Conservation (phyloP, 2,113 vertebrate species). For the Mugil cephalus region DNA sequence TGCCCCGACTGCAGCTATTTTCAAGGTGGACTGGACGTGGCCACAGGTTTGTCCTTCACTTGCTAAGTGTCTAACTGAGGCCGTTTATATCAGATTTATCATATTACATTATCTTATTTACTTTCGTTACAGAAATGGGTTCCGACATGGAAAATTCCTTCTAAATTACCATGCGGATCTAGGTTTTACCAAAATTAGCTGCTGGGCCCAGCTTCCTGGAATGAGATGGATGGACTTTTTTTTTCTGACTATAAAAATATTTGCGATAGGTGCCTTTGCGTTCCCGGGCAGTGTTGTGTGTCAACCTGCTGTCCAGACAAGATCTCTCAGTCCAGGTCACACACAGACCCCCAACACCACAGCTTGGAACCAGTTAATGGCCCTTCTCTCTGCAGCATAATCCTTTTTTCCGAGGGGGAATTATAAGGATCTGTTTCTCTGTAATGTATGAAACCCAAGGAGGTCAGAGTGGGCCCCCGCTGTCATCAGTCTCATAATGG, state of each 20-base stretch:
- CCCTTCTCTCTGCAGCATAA: conserved; percentile 83
- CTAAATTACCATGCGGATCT: conserved; percentile 36
- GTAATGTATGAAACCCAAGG: conserved; percentile 85
- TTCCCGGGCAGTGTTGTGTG: conserved; percentile 40
- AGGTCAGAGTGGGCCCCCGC: conserved; percentile 79
- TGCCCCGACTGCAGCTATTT: neutral
- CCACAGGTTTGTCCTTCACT: neutral
- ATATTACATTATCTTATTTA: conserved; percentile 32
- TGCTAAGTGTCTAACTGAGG: neutral
- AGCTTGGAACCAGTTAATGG: conserved; percentile 80
- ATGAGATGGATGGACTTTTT: neutral
- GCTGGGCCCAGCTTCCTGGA: conserved; percentile 27
- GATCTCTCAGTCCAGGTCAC: conserved; percentile 38
- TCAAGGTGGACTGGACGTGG: neutral
- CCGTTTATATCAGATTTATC: conserved; percentile 16
- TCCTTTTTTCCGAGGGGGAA: conserved; percentile 85
- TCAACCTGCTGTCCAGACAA: conserved; percentile 61
- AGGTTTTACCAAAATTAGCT: conserved; percentile 16
- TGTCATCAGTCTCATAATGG: conserved; percentile 90
- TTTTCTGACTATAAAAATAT: conserved; percentile 41
- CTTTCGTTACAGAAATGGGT: conserved; percentile 1
- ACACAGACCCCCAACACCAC: conserved; percentile 53
- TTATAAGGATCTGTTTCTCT: conserved; percentile 88
- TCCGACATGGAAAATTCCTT: conserved; percentile 41
- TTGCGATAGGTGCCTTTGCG: conserved; percentile 32